phyloP scores from a whole-genome alignment of 1,140 invertebrate genomes.

The Leptoteleia sp. region DNA sequence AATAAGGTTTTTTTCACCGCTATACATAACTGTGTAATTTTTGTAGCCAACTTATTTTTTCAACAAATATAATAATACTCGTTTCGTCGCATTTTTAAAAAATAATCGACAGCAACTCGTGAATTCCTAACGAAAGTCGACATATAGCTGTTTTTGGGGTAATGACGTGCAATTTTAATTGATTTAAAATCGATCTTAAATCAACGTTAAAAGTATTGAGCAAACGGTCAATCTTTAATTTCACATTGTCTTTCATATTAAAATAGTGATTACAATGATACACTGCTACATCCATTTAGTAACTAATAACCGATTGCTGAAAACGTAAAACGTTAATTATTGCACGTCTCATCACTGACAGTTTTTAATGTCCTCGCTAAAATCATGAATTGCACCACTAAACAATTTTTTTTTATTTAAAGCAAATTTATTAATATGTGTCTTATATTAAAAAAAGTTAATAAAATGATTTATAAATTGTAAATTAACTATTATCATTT shows the following conservation, averaged over 20 bases:
- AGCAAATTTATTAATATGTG: too few species aligned
- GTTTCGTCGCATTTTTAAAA: constrained; percentile 75
- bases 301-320: constrained; percentile 40
- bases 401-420: too few species aligned
- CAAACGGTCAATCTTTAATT: constrained; percentile 31
- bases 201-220: constrained; percentile 10
- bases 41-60: constrained; percentile 73
- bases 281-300: constrained; percentile 12
- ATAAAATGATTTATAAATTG: background rate
- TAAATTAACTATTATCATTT: background rate
- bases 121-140: constrained; percentile 66
- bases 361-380: constrained; percentile 22
- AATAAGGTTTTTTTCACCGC: constrained; percentile 71
- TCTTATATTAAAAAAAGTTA: constrained; percentile 13
- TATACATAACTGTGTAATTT: constrained; percentile 73
- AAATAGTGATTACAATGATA: constrained; percentile 43
- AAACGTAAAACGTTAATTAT: constrained; percentile 40
- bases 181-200: constrained; percentile 14
- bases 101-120: constrained; percentile 76
- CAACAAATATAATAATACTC: constrained; percentile 76
- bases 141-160: constrained; percentile 52
- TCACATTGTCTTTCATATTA: constrained; percentile 21
- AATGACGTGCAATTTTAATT: constrained; percentile 38
- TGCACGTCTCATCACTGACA: constrained; percentile 9
- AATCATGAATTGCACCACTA: constrained; percentile 32